Evolutionary conservation across 2,888 invertebrate genomes (phyloP).

Genomic region (Dinocampus coccinellae): DNA sequence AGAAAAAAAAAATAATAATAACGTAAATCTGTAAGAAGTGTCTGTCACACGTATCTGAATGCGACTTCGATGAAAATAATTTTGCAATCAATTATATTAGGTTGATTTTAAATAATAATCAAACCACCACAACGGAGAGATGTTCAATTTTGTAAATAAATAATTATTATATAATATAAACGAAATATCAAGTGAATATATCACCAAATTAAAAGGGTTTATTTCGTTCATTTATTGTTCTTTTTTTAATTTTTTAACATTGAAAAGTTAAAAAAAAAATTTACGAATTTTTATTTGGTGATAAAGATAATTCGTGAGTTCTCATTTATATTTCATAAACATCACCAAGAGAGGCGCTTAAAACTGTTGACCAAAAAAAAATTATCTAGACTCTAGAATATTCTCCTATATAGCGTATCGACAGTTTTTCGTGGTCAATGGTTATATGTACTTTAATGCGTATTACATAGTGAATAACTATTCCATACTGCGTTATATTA

Average conservation of each 20-base stretch:
- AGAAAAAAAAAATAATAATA: neutral
- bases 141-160: constrained; percentile 47
- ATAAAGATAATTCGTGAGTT: no score
- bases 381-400: no score
- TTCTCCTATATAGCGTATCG: neutral
- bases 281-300: no score
- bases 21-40: neutral
- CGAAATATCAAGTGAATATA: neutral
- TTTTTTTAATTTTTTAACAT: no score
- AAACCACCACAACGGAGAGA: neutral
- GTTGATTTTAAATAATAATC: neutral
- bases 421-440: neutral
- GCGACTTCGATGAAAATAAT: neutral
- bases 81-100: neutral
- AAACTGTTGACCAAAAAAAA: no score
- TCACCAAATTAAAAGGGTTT: neutral
- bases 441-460: neutral
- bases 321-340: no score
- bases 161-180: constrained; percentile 40
- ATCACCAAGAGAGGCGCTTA: no score
- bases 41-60: neutral
- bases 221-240: no score
- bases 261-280: no score
- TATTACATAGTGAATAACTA: no score
- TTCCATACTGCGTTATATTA: neutral